Evolutionary conservation across 2,113 vertebrate genomes (phyloP), one percentile per base, ranked within the genome.

Genomic region (Peromyscus polionotus): DNA sequence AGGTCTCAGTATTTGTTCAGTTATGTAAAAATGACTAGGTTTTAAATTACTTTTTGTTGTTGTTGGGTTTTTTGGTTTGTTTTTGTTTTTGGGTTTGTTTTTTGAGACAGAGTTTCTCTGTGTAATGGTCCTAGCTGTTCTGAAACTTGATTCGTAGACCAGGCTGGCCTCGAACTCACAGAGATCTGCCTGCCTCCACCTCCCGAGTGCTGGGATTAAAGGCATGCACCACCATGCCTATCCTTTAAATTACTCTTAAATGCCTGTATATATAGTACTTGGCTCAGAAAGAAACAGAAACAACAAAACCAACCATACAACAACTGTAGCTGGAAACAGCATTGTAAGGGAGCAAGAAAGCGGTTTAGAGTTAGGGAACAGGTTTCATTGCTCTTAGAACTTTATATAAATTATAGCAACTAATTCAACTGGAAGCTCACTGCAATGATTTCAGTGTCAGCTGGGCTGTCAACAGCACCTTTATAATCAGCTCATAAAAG

Each of bases 401-500:
- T 95, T 85, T 84, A 45, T 83, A 28, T 87, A 92, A 92, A 83
- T 93, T 76, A 88, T 88, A 96, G 77, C 72, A 65, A 80, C 54
- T 26, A n/a, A 89, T 94, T 93, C 63, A 77, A 86, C 45, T 72
- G 85, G 45, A 86, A 84, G 51, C 31, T n/a, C 0, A 5, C 9
- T 81, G 76, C 94, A 91, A 13, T 42, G 63, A 76, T 94, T 91
- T 90, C 61, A 80, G 36, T 83, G 72, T 93, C 39, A 24, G 61
- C 73, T 63, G n/a, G 22, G 4, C 59, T 59, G 5, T 65, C 81
- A 90, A 42, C 31, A 76, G n/a, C 31, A n/a, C 20, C 90, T 84
- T 94, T 88, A 65, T 72, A 83, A 42, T 87, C 31, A 86, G 1
- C n/a, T 22, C 8, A 2, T 92, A 77, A 45, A 57, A 22, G 83